Base-by-base conservation (phyloP, 2,113 vertebrate species). In the Cheilinus undulatus region DNA sequence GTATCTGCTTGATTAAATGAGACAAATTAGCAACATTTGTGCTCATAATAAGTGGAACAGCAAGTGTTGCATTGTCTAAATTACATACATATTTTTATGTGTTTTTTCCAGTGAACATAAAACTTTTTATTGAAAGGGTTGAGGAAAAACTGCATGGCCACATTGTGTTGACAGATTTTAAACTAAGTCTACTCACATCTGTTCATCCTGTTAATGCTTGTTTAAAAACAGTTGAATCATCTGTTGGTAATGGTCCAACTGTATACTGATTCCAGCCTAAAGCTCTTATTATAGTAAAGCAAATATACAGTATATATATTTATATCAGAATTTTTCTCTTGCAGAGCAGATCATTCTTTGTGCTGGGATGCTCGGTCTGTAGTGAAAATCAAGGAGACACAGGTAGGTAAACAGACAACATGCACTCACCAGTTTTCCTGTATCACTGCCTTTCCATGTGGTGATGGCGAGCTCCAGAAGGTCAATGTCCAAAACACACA, bases 401-500 rank as follows among this genome's bases (percentile, higher is more conserved):
- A 74, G 15, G 15, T 27, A 48, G 32, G 49, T 36, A 67, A 71
- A 67, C 19, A 75, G n/a, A 78, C 3, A 1, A 32, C 0, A 5
- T 17, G 17, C 17, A 76, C 95, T 91, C 81, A 97, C 96, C 91
- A 95, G 92, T 76, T 94, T 96, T 17, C 92, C 94, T 0, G 86
- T 88, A 0, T 94, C 40, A 46, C 86, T 93, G 76, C 96, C 96
- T 82, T 96, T 97, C 95, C 96, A 97, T 26, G 96, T 97, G 74
- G 96, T 97, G 87, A 97, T 97, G 59, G 95, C 95, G 14, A 97
- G 89, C 62, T 97, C 96, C 73, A 97, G 87, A 42, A 97, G 92
- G 83, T 97, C 96, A 24, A 97, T 95, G 34, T 97, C 96, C 91
- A 97, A 76, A 34, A 97, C 94, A 61, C 96, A 97, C 59, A 97